Evolutionary conservation across 2,888 invertebrate genomes (phyloP).

Genomic region (Pegoplata infirma): DNA sequence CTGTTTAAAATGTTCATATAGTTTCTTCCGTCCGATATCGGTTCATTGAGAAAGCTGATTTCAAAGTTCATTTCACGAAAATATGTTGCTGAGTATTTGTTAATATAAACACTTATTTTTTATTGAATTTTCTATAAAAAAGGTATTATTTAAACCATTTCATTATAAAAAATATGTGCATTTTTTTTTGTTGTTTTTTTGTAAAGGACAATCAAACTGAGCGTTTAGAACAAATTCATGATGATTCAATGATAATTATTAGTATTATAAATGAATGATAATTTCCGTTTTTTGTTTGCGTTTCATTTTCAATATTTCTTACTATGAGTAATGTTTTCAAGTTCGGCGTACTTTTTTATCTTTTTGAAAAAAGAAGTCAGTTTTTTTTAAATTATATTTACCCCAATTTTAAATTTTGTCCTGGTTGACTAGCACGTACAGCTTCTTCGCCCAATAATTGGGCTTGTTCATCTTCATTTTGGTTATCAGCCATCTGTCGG

Average conservation of each 20-base stretch:
- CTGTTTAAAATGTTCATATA: too few relatives aligned
- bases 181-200: constrained; percentile 53
- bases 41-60: too few relatives aligned
- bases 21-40: too few relatives aligned
- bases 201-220: constrained; percentile 58
- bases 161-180: constrained; percentile 55
- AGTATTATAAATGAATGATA: constrained; percentile 43
- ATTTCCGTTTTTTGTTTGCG: constrained; percentile 59
- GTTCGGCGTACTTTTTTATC: constrained; percentile 8
- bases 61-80: neutral
- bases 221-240: constrained; percentile 57
- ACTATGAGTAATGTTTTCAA: constrained; percentile 45
- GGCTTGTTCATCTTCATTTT: constrained; percentile 96
- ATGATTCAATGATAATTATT: constrained; percentile 37
- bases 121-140: neutral
- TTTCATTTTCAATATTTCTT: constrained; percentile 27
- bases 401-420: constrained; percentile 98
- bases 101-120: neutral
- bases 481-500: constrained; percentile 96
- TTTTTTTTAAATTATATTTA: constrained; percentile 81
- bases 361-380: constrained; percentile 6
- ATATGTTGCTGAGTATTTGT: neutral
- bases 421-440: constrained; percentile 86
- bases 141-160: neutral
- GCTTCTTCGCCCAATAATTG: constrained; percentile 98